phyloP scores from a whole-genome alignment of 2,797 vertebrate genomes.

The Hydrophis major region DNA sequence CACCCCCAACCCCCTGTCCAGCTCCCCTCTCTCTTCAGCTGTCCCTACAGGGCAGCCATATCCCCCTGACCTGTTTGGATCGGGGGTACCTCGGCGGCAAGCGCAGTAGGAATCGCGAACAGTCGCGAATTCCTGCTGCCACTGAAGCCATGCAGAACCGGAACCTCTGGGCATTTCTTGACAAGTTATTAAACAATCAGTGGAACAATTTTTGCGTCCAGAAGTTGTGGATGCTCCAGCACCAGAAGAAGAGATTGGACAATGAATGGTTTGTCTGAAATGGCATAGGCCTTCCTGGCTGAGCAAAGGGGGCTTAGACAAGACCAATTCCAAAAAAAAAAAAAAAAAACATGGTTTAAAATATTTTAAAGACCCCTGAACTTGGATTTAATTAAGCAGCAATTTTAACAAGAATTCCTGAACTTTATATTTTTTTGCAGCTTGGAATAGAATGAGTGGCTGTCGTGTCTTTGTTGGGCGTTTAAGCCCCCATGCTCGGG shows the following conservation, averaged over 20 bases:
- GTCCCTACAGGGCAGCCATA: too few species aligned
- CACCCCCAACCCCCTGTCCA: too few species aligned
- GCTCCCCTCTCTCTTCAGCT: too few species aligned
- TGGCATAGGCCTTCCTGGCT: not conserved
- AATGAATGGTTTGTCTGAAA: not conserved
- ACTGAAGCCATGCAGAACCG: too few species aligned
- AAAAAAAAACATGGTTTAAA: not conserved
- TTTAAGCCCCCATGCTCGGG: conserved; percentile 87
- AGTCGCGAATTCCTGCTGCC: too few species aligned
- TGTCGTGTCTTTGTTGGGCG: conserved; percentile 92
- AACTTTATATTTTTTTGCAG: conserved; percentile 34
- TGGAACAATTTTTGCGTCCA: not conserved
- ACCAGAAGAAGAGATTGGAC: not conserved
- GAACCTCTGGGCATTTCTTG: not conserved
- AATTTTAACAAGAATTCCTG: conserved; percentile 26
- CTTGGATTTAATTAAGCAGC: conserved; percentile 11
- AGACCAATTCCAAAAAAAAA: not conserved
- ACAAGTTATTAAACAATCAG: not conserved
- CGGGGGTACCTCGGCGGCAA: too few species aligned
- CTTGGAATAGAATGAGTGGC: conserved; percentile 78
- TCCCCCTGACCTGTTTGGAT: too few species aligned
- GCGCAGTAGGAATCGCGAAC: too few species aligned
- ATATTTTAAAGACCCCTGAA: conserved; percentile 7
- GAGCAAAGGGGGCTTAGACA: not conserved
- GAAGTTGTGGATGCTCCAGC: not conserved